Base-by-base conservation (phyloP, 2,113 vertebrate species). In the Arvicanthis niloticus region DNA sequence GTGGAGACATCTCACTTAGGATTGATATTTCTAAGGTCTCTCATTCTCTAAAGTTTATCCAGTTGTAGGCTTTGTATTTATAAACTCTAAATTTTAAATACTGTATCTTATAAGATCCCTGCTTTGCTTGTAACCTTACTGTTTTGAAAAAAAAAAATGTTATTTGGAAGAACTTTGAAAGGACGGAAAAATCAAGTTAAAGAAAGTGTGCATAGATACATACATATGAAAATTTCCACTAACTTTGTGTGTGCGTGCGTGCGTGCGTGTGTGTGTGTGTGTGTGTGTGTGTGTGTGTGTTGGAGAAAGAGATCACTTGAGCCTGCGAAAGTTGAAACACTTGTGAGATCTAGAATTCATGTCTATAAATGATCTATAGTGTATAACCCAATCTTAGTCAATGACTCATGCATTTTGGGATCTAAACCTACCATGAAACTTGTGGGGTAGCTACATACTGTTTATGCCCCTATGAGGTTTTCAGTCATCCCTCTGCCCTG, bases 141-240 rank as follows among this genome's bases (percentile, higher is more conserved):
- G 58, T 82, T 94, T 86, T 81, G 22, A 92, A 37, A 75, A 91
- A 53, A 45, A 13, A 51, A 56, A 75, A 56, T 31, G n/a, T 91
- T 88, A 68, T 97, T 85, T 97, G 24, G 62, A 91, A 96, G 51
- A 67, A 40, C 80, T 8, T 91, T 94, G 87, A 88, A n/a, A 88
- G 48, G 42, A 76, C 7, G 22, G 1, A 21, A 62, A 42, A 62
- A 42, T 80, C 7, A 70, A 16, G 1, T 58, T 65, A 56, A 65
- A 16, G 72, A 67, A 78, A 90, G 21, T 22, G 48, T 40, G 60
- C 60, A 62, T 62, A 22, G 19, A 60, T 60, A 13, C 31, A 10
- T 90, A 68, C 89, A 42, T 78, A 88, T 34, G 34, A 92, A 87
- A 15, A 68, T 62, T 26, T 62, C 60, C 19, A 62, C 60, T 62